phyloP scores from a whole-genome alignment of 2,113 vertebrate species.

The Willisornis vidua region DNA sequence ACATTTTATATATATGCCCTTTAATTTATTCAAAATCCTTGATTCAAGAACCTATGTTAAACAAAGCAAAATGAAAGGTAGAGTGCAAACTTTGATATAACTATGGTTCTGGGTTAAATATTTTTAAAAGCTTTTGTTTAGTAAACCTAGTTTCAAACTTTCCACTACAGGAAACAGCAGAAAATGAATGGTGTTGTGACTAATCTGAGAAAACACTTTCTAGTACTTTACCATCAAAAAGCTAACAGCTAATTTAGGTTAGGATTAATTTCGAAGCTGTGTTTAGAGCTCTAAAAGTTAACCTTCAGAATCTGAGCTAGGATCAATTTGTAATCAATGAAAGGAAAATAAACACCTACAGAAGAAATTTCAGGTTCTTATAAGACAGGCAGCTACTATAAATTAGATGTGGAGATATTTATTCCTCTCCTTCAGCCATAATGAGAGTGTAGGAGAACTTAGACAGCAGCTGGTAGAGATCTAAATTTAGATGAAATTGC shows the following conservation, averaged over 20 bases:
- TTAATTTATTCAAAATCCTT: not conserved
- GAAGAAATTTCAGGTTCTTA: not conserved
- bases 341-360: not conserved
- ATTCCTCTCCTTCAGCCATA: not conserved
- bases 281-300: not conserved
- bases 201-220: not conserved
- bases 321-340: not conserved
- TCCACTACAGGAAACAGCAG: not conserved
- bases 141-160: not conserved
- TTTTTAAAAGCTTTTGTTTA: not conserved
- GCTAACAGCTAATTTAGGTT: not conserved
- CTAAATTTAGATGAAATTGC: constrained; percentile 11
- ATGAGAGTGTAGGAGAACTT: not conserved
- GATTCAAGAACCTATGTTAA: not conserved
- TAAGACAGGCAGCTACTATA: not conserved
- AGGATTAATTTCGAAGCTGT: not conserved
- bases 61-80: not conserved
- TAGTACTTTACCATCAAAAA: not conserved
- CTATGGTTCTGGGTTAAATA: not conserved
- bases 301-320: not conserved
- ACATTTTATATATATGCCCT: not conserved
- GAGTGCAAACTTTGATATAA: not conserved
- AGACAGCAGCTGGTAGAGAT: not conserved
- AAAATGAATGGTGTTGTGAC: not conserved
- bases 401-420: not conserved